Base-by-base conservation (phyloP, 2,113 vertebrate species). In the Rostratula benghalensis region DNA sequence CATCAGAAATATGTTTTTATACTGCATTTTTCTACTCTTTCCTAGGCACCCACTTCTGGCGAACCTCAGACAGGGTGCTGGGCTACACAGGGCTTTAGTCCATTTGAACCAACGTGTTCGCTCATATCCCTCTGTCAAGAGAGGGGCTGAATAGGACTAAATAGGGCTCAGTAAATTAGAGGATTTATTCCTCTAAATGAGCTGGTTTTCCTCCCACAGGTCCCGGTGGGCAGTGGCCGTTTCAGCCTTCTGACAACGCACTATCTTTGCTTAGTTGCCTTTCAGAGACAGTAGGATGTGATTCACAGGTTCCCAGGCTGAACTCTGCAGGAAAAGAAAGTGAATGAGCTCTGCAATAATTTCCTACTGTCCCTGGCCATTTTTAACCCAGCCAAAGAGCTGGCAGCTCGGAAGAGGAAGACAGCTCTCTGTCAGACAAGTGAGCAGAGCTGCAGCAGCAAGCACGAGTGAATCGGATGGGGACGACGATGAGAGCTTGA, bases 391-490 rank as follows among this genome's bases (percentile, higher is more conserved):
- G 33, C 11, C 4, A 3, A 86, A 69, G 59, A 87, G 9, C 50
- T 69, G 35, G 35, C 23, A 74, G 18, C 61, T 83, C n/a, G 39
- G 84, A 94, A 81, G 59, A 87, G 83, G 68, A 89, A 77, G 73
- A 46, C 31, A 89, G 16, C 10, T 33, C 19, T 93, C 73, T 90
- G 39, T 46, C 45, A 2, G 8, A 94, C 68, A 92, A 95, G 73
- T 0, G 0, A 83, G 31, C 0, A 2, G 46, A 61, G 53, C 28
- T 56, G 53, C 41, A 83, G 20, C 48, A 83, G 43, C n/a, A 85
- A 75, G 61, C 50, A 28, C 2, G 3, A 80, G 33, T 57, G 50
- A 88, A 88, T 46, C 1, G 0, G n/a, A 57, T 4, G 4, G 22
- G 43, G 37, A n/a, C 0, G 2, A 43, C 18, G 23, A 63, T 11